Conservation (phyloP, 2,113 vertebrate species). For the Prionailurus bengalensis region DNA sequence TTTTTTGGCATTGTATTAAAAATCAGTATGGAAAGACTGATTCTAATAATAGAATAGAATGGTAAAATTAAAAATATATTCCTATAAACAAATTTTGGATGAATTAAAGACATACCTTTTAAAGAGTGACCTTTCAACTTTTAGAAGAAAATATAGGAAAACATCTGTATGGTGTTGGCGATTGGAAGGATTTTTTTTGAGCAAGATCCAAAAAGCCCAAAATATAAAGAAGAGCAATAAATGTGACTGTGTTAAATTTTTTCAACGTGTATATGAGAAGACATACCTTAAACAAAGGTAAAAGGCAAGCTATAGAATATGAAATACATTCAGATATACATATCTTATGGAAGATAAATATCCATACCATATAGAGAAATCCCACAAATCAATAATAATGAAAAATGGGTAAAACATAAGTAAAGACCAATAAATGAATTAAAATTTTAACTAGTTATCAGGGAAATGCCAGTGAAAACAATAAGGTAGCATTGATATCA, state of each 20-base stretch:
- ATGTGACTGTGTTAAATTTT: constrained; percentile 1
- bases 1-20: neutral
- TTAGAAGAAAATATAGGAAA: neutral
- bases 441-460: neutral
- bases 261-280: neutral
- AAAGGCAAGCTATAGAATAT: neutral
- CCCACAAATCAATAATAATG: neutral
- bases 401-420: neutral
- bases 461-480: neutral
- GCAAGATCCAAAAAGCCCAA: neutral
- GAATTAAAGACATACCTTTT: neutral
- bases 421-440: neutral
- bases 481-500: neutral
- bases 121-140: neutral
- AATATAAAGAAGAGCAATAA: neutral
- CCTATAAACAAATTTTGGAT: neutral
- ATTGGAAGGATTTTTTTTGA: neutral
- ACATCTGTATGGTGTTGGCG: neutral
- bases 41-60: neutral
- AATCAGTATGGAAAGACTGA: neutral
- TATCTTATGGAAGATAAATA: neutral
- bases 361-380: neutral
- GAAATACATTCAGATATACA: neutral
- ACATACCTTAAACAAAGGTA: neutral
- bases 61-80: neutral